Conservation (phyloP, 2,113 vertebrate genomes). For the Haplochromis vanheusdeni region DNA sequence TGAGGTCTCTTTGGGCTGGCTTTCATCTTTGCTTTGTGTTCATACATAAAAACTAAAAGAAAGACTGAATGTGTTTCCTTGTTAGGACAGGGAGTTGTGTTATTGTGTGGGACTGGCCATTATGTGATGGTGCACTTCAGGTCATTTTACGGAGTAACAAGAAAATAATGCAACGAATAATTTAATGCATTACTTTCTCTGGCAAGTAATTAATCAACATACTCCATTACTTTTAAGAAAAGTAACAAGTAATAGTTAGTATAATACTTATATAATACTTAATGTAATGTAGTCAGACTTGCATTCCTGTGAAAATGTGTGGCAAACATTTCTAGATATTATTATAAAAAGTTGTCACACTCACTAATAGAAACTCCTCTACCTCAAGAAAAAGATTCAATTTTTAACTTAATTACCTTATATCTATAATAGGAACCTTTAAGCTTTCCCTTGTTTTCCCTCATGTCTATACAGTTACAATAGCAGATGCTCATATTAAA, state of each 20-base stretch:
- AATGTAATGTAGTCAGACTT: background rate
- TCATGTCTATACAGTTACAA: background rate
- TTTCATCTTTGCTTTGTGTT: background rate
- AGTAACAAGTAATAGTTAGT: background rate
- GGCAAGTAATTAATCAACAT: background rate
- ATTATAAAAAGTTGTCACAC: background rate
- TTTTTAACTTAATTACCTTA: background rate
- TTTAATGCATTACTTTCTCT: fast-evolving
- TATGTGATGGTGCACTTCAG: background rate
- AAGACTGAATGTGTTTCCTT: background rate
- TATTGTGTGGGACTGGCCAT: fast-evolving
- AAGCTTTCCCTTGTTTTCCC: background rate
- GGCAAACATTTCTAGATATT: background rate
- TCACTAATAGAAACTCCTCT: background rate
- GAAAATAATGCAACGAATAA: background rate
- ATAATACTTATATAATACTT: background rate
- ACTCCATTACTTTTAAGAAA: fast-evolving
- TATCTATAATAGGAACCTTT: background rate
- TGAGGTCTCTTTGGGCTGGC: background rate
- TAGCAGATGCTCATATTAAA: background rate
- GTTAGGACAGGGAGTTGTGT: background rate
- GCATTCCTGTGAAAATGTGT: background rate
- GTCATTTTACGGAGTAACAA: background rate
- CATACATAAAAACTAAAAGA: background rate
- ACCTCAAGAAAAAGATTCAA: background rate